Percentiles rank a stretch among this genome's conserved stretches.
phyloP scores from a whole-genome alignment of 2,113 vertebrate genomes.

The Paedocypris sp. region DNA sequence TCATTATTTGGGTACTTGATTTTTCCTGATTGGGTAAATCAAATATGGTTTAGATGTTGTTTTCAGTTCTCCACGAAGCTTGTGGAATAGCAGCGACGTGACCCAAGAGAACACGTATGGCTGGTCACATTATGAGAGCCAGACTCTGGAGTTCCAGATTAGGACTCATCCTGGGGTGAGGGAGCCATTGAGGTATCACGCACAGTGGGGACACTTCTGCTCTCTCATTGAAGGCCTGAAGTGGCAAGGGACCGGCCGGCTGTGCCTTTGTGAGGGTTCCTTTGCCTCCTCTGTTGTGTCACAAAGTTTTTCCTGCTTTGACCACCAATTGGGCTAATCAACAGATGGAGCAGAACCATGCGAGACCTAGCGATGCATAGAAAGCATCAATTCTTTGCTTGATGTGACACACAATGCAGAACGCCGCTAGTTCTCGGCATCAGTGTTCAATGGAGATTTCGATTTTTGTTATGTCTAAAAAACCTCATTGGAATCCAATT shows the following conservation, averaged over 20 bases:
- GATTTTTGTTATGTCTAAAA: too few species aligned
- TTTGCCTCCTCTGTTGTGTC: slow-evolving; percentile 30
- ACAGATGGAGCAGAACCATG: slow-evolving; percentile 30
- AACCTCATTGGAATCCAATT: too few species aligned
- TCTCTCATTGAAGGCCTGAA: slow-evolving; percentile 25
- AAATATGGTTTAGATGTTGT: not conserved
- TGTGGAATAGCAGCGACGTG: not conserved
- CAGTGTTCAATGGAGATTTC: not conserved
- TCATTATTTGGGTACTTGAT: not conserved
- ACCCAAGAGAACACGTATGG: slow-evolving; percentile 20
- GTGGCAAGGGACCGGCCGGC: slow-evolving; percentile 14
- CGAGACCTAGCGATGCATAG: not conserved
- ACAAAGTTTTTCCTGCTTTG: slow-evolving; percentile 27
- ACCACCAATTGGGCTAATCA: slow-evolving; percentile 31
- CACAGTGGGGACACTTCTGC: slow-evolving; percentile 23
- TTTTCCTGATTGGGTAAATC: not conserved
- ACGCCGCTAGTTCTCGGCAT: slow-evolving; percentile 22
- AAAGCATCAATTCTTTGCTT: slow-evolving; percentile 18
- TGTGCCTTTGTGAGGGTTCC: slow-evolving; percentile 30
- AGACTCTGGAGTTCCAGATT: slow-evolving; percentile 19
- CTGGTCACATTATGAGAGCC: slow-evolving; percentile 23
- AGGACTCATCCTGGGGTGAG: slow-evolving; percentile 27
- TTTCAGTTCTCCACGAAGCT: not conserved
- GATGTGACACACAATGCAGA: slow-evolving; percentile 23
- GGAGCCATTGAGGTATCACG: slow-evolving; percentile 27